phyloP scores from a whole-genome alignment of 2,797 vertebrate species.

The Phrynocephalus guinanensis region DNA sequence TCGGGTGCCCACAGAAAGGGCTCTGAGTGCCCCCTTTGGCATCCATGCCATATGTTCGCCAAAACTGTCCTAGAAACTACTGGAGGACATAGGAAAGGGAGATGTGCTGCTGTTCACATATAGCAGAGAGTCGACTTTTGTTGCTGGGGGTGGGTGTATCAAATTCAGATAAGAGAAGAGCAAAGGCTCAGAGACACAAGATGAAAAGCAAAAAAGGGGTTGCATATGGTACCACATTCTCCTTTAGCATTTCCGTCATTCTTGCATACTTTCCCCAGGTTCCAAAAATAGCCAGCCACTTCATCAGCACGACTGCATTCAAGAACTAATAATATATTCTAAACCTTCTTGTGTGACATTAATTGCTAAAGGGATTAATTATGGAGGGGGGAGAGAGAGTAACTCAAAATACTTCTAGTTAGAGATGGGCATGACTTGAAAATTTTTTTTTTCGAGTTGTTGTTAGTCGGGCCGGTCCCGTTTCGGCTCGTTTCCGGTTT shows the following conservation, averaged over 20 bases:
- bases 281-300: constrained; percentile 64
- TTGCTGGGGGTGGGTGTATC: too few species aligned
- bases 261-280: constrained; percentile 65
- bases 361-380: constrained; percentile 50
- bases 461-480: too few species aligned
- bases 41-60: too few species aligned
- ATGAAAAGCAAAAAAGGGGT: neutral
- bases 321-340: constrained; percentile 62
- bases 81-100: neutral
- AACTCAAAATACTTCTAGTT: constrained; percentile 44
- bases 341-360: constrained; percentile 48
- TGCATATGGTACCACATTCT: constrained; percentile 6
- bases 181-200: constrained; percentile 21
- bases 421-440: too few species aligned
- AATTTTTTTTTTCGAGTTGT: too few species aligned
- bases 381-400: constrained; percentile 36
- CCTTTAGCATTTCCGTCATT: constrained; percentile 58
- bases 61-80: neutral
- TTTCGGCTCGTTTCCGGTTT: too few species aligned
- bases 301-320: constrained; percentile 56
- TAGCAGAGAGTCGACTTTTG: neutral
- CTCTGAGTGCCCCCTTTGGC: too few species aligned
- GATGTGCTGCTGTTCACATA: neutral
- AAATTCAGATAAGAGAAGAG: neutral
- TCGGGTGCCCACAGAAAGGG: too few species aligned